Percentiles rank a stretch among this genome's conserved stretches.
phyloP scores from a whole-genome alignment of 2,113 vertebrate species.

The Lamprologus ornatipinnis region DNA sequence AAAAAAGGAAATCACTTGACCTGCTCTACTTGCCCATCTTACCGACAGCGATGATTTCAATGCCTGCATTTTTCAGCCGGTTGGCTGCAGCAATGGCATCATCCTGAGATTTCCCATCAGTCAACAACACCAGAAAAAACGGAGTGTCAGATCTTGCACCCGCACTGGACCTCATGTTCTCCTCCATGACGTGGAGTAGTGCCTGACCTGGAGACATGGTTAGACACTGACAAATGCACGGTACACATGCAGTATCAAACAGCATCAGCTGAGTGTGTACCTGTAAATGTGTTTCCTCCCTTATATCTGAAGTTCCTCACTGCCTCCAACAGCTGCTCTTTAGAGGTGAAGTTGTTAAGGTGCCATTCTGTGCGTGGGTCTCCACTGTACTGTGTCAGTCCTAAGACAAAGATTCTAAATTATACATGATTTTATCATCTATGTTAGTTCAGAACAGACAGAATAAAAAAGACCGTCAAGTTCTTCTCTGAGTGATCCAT shows the following conservation, averaged over 20 bases:
- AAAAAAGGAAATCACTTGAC: background rate
- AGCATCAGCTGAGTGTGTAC: conserved; percentile 39
- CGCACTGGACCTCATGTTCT: conserved; percentile 74
- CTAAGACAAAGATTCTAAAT: conserved; percentile 53
- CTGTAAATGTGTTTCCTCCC: conserved; percentile 93
- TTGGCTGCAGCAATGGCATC: conserved; percentile 76
- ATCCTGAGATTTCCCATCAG: conserved; percentile 94
- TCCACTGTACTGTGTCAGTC: conserved; percentile 90
- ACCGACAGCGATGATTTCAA: conserved; percentile 90
- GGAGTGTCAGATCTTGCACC: conserved; percentile 73
- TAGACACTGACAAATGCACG: background rate
- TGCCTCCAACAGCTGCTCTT: conserved; percentile 79
- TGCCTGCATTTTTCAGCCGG: conserved; percentile 76
- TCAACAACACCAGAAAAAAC: conserved; percentile 79
- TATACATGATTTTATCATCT: background rate
- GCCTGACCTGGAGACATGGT: conserved; percentile 78
- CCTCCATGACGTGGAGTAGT: conserved; percentile 81
- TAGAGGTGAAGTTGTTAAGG: conserved; percentile 75
- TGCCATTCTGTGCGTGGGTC: conserved; percentile 92
- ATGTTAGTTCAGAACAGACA: background rate
- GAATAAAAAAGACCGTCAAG: background rate
- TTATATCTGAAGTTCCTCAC: conserved; percentile 80
- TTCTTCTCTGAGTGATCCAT: background rate
- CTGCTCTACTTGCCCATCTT: conserved; percentile 32
- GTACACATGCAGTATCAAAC: background rate